Conservation (phyloP, 2,113 vertebrate species). For the Hypanus sabinus region DNA sequence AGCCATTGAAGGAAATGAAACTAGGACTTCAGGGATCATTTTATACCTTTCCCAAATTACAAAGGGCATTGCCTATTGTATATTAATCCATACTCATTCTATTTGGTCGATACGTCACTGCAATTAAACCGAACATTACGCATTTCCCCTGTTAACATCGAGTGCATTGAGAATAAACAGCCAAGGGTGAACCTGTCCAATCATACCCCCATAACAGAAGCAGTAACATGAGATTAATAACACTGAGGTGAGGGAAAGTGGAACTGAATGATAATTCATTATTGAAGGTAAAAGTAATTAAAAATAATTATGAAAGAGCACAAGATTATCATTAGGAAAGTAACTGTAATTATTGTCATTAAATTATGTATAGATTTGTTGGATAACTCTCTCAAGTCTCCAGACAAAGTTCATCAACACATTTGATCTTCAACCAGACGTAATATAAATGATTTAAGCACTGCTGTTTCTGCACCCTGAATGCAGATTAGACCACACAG, state of each 20-base stretch:
- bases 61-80: background rate
- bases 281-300: background rate
- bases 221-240: background rate
- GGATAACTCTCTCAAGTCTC: background rate
- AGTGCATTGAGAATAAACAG: background rate
- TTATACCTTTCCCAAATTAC: background rate
- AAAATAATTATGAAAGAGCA: slow-evolving; percentile 11
- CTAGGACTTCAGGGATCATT: background rate
- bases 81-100: background rate
- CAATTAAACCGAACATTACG: background rate
- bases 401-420: background rate
- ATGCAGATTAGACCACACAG: too few species aligned
- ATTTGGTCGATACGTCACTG: background rate
- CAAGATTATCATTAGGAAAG: slow-evolving; percentile 20
- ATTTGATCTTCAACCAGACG: slow-evolving; percentile 3
- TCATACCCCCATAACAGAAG: background rate
- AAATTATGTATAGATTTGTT: slow-evolving; percentile 20
- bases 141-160: background rate
- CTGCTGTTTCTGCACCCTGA: background rate
- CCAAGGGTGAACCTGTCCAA: background rate
- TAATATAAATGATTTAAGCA: background rate
- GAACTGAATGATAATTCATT: slow-evolving; percentile 19
- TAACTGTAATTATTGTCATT: slow-evolving; percentile 25
- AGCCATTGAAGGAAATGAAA: background rate
- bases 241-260: background rate